Evolutionary conservation across 2,113 vertebrate genomes (phyloP).

Genomic region (Miniopterus natalensis): DNA sequence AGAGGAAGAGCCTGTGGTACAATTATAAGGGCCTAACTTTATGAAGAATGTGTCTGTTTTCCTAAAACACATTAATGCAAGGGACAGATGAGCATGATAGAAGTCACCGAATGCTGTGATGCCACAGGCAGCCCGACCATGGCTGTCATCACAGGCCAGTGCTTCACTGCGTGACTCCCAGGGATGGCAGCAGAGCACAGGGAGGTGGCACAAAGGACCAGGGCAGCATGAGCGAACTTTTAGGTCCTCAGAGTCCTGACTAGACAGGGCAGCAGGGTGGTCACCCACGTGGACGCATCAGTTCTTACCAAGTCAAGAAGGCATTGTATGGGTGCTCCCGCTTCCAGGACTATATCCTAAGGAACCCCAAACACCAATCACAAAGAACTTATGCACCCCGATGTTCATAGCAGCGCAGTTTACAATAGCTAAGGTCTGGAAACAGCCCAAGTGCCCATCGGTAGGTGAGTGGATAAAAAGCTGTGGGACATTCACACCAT

Average conservation of each 20-base stretch:
- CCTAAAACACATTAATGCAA: not conserved
- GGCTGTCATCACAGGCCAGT: constrained; percentile 51
- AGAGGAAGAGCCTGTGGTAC: not conserved
- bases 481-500: too few relatives aligned
- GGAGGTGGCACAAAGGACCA: not conserved
- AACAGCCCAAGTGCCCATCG: too few relatives aligned
- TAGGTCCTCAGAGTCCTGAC: not conserved
- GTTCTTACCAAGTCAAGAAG: not conserved
- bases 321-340: too few relatives aligned
- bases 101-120: not conserved
- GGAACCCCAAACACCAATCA: too few relatives aligned
- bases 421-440: too few relatives aligned
- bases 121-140: not conserved
- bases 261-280: not conserved
- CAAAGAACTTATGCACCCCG: too few relatives aligned
- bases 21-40: not conserved
- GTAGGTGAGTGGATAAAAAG: too few relatives aligned
- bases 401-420: too few relatives aligned
- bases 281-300: not conserved
- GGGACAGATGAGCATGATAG: not conserved
- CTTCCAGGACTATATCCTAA: too few relatives aligned
- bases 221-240: not conserved
- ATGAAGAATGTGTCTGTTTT: constrained; percentile 18
- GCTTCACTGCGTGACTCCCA: not conserved
- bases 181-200: not conserved